A percentile compares a stretch with the other conserved stretches of the same genome.
Evolutionary conservation across 2,797 vertebrate species (phyloP).

Genomic region (Gephyroberyx darwinii): DNA sequence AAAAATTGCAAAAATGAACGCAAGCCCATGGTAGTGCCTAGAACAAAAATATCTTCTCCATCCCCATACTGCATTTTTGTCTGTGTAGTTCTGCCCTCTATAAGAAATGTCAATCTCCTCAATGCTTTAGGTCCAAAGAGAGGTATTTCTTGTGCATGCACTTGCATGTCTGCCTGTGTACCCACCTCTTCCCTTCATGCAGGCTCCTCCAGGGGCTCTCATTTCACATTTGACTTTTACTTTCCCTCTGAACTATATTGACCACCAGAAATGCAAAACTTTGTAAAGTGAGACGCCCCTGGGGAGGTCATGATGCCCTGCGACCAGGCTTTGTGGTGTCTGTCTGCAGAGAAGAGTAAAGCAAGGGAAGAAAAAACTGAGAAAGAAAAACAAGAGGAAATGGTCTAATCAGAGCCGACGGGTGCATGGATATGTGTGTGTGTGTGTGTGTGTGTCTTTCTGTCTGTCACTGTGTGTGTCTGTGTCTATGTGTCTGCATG

Average conservation of each 20-base stretch:
- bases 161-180: conserved; percentile 5
- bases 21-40: no score
- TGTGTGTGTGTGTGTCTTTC: conserved; percentile 21
- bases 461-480: conserved; percentile 43
- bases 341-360: conserved; percentile 50
- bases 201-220: conserved; percentile 56
- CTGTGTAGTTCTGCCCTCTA: conserved; percentile 12
- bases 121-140: conserved; percentile 28
- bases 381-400: conserved; percentile 39
- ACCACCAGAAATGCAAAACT: conserved; percentile 74
- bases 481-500: conserved; percentile 33
- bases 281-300: conserved; percentile 66
- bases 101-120: conserved; percentile 39
- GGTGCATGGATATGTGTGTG: conserved; percentile 43
- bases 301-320: conserved; percentile 50
- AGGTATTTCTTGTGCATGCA: conserved; percentile 3
- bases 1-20: no score
- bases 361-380: conserved; percentile 14
- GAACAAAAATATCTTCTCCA: conserved; percentile 16
- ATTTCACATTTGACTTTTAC: conserved; percentile 78
- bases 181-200: conserved; percentile 26
- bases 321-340: conserved; percentile 46
- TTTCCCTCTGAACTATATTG: conserved; percentile 65
- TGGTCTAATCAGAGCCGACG: conserved; percentile 54
- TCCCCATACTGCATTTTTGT: conserved; percentile 3